Evolutionary conservation across 1,140 invertebrate genomes (phyloP), one percentile per base, ranked within the genome.

Genomic region (Anastrepha obliqua): DNA sequence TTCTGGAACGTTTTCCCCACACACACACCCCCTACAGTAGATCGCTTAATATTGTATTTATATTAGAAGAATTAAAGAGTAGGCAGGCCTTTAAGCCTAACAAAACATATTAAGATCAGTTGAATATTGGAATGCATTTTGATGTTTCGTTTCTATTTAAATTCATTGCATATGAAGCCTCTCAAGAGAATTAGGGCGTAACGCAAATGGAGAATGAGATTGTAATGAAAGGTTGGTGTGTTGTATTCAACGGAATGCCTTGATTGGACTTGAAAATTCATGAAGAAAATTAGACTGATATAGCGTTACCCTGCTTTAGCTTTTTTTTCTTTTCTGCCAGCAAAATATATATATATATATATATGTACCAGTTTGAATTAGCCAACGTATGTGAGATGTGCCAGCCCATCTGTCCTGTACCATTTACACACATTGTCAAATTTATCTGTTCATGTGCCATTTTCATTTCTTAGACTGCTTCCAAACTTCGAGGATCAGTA

Each of bases 401-500:
- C 11, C 11, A 8, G 51, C 51, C 51, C 51, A 55, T 55, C 11
- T 55, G 6, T 55, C 51, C 51, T 55, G 11, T 55, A 55, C 11
- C 51, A 55, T 55, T 2, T 55, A 55, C 51, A 55, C 51, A 55
- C 11, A 55, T 55, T 44, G 42, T 74, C 11, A 74, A 74, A 29
- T 29, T 29, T 0, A 29, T 29, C 0, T 29, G 29, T 74, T 74
- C 39, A 29, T 74, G 39, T 74, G 42, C n/a, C 74, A 3, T 55
- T 55, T 42, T 29, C 15, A 62, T 29, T 42, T 59, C 29, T 81
- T 55, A 65, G 65, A 87, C 59, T 88, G 88, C 90, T 90, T 90
- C 90, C 90, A 90, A 91, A 89, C 90, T 90, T 90, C 86, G 88
- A 89, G 87, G 89, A 91, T 89, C 88, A 91, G 90, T 67, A 89